Conservation (phyloP, 2,888 invertebrate genomes). For the Sphecodes monilicornis region DNA sequence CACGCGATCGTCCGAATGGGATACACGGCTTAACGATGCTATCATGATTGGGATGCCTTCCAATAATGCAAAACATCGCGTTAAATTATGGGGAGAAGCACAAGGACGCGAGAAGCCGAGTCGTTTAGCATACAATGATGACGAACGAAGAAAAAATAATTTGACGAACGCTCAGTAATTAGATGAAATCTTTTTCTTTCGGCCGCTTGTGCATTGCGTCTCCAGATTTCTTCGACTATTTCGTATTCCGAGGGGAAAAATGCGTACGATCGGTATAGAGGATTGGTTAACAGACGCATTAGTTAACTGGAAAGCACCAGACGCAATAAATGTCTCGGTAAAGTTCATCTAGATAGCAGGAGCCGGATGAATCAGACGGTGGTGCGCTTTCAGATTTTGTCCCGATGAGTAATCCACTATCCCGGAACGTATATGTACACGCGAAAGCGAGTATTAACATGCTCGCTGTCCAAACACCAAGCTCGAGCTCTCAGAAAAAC, state of each 20-base stretch:
- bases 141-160: not conserved
- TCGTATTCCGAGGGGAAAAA: not conserved
- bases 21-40: slow-evolving; percentile 26
- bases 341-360: slow-evolving; percentile 33
- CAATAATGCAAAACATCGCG: slow-evolving; percentile 27
- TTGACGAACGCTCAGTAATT: slow-evolving; percentile 29
- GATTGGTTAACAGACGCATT: slow-evolving; percentile 33
- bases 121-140: slow-evolving; percentile 48
- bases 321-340: slow-evolving; percentile 34
- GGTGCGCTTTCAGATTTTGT: slow-evolving; percentile 48
- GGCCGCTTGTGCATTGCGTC: not conserved
- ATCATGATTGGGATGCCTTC: slow-evolving; percentile 42
- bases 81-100: slow-evolving; percentile 22
- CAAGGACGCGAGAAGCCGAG: slow-evolving; percentile 56
- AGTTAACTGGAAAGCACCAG: slow-evolving; percentile 29
- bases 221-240: not conserved
- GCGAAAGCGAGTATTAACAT: too few species aligned
- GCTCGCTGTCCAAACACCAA: too few species aligned
- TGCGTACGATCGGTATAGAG: not conserved
- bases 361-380: slow-evolving; percentile 49
- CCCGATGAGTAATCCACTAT: slow-evolving; percentile 60
- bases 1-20: slow-evolving; percentile 50
- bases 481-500: too few species aligned
- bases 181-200: slow-evolving; percentile 23
- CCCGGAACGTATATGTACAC: too few species aligned